These are phyloP conservation scores for Synergus umbraculus DNA, from an alignment of 2,888 invertebrate genomes.

Conservation along the genomic window DNA sequence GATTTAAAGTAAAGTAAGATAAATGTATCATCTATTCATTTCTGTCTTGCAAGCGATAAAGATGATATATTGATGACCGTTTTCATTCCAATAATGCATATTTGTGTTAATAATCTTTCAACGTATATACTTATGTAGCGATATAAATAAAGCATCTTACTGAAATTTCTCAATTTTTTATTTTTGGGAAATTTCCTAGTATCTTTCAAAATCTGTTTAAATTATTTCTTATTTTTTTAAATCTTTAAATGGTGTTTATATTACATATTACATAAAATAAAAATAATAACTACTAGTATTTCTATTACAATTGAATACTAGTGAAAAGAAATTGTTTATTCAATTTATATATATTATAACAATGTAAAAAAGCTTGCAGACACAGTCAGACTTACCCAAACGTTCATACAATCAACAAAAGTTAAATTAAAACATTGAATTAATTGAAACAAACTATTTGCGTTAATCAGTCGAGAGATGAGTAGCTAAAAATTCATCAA, in stretches of 20 bases:
- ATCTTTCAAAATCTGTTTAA: not conserved
- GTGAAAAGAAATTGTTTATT: not conserved
- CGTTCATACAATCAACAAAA: not conserved
- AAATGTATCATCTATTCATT: not conserved
- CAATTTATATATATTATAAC: not conserved
- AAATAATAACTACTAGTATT: not conserved
- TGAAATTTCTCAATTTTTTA: not conserved
- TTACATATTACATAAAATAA: not conserved
- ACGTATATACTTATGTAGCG: constrained; percentile 13
- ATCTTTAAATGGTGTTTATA: not conserved
- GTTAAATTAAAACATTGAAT: not conserved
- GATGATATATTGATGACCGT: constrained; percentile 8
- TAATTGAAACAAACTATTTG: not conserved
- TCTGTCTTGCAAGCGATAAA: not conserved
- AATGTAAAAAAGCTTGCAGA: not conserved
- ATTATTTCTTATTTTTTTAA: not conserved
- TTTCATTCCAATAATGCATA: constrained; percentile 40
- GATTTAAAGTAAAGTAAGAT: constrained; percentile 6
- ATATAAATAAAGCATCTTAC: constrained; percentile 9
- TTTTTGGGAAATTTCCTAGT: not conserved
- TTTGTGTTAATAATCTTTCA: constrained; percentile 32
- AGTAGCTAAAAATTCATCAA: constrained; percentile 96
- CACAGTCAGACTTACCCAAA: not conserved
- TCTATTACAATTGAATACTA: not conserved
- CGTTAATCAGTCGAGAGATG: constrained; percentile 81